Conservation (phyloP, 2,888 invertebrate species). For the Aspidiotus destructor region DNA sequence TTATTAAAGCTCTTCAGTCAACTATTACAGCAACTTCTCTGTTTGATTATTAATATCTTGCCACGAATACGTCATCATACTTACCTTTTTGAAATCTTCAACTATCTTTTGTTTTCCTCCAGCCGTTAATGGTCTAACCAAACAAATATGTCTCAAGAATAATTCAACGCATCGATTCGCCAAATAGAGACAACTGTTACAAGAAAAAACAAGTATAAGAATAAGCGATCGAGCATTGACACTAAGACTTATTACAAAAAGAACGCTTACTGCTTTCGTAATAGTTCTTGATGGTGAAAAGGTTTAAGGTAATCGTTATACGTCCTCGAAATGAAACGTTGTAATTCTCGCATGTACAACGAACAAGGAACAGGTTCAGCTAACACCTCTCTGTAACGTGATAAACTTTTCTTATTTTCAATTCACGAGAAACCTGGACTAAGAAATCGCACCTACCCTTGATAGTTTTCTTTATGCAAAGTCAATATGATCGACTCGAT, state of each 20-base stretch:
- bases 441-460: conserved; percentile 43
- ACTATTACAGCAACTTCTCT: no score
- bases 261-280: conserved; percentile 50
- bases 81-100: conserved; percentile 53
- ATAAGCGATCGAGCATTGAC: neutral
- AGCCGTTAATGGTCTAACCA: conserved; percentile 68
- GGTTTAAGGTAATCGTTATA: conserved; percentile 58
- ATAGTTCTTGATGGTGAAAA: conserved; percentile 57
- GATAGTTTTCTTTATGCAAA: conserved; percentile 71
- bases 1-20: no score
- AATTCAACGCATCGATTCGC: conserved; percentile 70
- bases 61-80: no score
- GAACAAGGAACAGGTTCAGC: conserved; percentile 46
- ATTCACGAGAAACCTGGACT: conserved; percentile 34
- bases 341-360: conserved; percentile 86
- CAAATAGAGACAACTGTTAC: conserved; percentile 57
- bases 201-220: conserved; percentile 40
- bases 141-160: conserved; percentile 76
- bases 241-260: neutral
- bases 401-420: neutral
- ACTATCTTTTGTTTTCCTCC: conserved; percentile 72
- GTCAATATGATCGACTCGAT: conserved; percentile 84
- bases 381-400: neutral
- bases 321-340: conserved; percentile 65
- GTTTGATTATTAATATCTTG: no score